These are phyloP conservation scores for Coregonus clupeaformis DNA, from an alignment of 2,113 vertebrate species.

Conservation along the genomic window DNA sequence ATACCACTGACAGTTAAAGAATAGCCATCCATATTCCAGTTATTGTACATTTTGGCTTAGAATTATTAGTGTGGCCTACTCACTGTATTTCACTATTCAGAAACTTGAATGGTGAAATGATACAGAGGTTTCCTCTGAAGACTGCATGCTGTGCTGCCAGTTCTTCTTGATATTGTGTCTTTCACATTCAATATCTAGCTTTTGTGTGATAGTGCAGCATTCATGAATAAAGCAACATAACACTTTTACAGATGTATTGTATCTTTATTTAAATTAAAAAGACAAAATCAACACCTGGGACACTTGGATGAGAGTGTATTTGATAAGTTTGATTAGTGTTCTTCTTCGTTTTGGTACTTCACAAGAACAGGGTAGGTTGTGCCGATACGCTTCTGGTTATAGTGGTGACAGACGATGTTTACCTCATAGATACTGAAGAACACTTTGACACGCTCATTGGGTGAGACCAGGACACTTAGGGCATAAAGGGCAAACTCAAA, in stretches of 20 bases:
- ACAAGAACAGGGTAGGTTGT: conserved; percentile 77
- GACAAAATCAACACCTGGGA: conserved; percentile 61
- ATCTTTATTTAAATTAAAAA: conserved; percentile 66
- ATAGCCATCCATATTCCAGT: too few relatives aligned
- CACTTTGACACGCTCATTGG: conserved; percentile 74
- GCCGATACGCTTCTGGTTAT: conserved; percentile 79
- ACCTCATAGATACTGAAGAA: conserved; percentile 76
- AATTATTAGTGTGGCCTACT: too few relatives aligned
- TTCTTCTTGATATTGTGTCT: not conserved
- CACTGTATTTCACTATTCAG: too few relatives aligned
- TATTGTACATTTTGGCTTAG: too few relatives aligned
- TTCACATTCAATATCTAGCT: not conserved
- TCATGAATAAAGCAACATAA: not conserved
- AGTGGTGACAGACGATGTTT: conserved; percentile 79
- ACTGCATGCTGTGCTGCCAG: too few relatives aligned
- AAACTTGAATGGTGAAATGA: too few relatives aligned
- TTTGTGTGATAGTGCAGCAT: not conserved
- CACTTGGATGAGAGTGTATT: conserved; percentile 33
- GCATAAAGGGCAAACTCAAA: conserved; percentile 81
- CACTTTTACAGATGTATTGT: conserved; percentile 63
- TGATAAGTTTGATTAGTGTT: conserved; percentile 13
- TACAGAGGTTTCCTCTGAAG: too few relatives aligned
- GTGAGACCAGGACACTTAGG: conserved; percentile 75
- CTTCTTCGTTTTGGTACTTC: conserved; percentile 29
- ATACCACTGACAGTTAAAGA: too few relatives aligned